A percentile compares a stretch with the other conserved stretches of the same genome.
These are phyloP conservation scores for Dysmachus trigonus DNA, from an alignment of 2,888 invertebrate genomes.

Conservation along the genomic window DNA sequence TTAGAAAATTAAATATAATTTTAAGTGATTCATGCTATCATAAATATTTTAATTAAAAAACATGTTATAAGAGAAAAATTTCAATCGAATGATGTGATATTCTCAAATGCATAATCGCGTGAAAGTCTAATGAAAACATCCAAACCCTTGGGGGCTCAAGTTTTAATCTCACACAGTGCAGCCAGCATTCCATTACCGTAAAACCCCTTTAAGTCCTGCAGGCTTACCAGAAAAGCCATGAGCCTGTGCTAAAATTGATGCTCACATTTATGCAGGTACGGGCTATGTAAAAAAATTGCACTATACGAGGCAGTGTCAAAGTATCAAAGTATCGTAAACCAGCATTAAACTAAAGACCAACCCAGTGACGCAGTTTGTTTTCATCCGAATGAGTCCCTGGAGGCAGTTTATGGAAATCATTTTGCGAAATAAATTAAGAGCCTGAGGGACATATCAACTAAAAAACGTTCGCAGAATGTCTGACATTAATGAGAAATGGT, in stretches of 20 bases:
- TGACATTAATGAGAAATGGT: constrained; percentile 45
- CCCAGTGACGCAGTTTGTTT: constrained; percentile 47
- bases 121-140: not conserved
- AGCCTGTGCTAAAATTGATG: constrained; percentile 26
- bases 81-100: not conserved
- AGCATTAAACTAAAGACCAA: constrained; percentile 41
- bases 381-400: constrained; percentile 44
- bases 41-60: not conserved
- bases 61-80: not conserved
- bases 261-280: constrained; percentile 19
- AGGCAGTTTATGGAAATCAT: constrained; percentile 58
- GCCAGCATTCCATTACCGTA: not conserved
- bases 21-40: not conserved
- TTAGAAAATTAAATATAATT: not conserved
- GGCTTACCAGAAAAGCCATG: constrained; percentile 9
- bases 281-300: constrained; percentile 20
- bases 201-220: constrained; percentile 24
- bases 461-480: constrained; percentile 37
- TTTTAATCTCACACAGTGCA: not conserved
- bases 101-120: not conserved
- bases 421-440: constrained; percentile 62
- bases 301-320: constrained; percentile 28
- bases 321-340: constrained; percentile 39
- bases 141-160: not conserved
- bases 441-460: constrained; percentile 55